These are phyloP conservation scores for Holocentrus rufus DNA, from an alignment of 2,797 vertebrate species.

Conservation along the genomic window DNA sequence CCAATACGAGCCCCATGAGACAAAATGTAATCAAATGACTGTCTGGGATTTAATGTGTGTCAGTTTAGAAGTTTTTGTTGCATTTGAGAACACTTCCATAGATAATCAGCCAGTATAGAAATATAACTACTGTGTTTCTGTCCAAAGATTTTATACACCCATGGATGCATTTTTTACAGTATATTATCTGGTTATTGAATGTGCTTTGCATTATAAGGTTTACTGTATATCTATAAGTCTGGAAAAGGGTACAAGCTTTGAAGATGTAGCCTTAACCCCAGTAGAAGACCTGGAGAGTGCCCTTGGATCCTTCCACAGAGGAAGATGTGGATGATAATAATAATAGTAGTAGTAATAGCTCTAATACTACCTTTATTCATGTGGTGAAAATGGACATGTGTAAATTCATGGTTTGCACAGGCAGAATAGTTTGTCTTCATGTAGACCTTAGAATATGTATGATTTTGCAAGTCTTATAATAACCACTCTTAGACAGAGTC, in stretches of 20 bases:
- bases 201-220: neutral
- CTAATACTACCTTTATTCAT: conserved; percentile 20
- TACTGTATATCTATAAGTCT: neutral
- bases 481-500: conserved; percentile 15
- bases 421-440: conserved; percentile 10
- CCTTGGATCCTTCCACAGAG: conserved; percentile 29
- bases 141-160: neutral
- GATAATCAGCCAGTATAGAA: neutral
- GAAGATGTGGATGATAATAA: conserved; percentile 5
- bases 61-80: too few relatives aligned
- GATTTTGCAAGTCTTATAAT: conserved; percentile 42
- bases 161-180: neutral
- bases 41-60: too few relatives aligned
- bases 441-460: conserved; percentile 3
- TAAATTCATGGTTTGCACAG: conserved; percentile 1
- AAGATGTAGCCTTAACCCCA: conserved; percentile 5
- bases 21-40: too few relatives aligned
- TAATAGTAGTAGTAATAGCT: conserved; percentile 28
- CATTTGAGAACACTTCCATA: neutral
- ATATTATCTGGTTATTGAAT: neutral
- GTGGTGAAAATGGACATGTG: conserved; percentile 17
- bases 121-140: neutral
- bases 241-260: neutral
- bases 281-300: neutral
- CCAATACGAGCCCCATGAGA: too few relatives aligned